Evolutionary conservation across 2,888 invertebrate species (phyloP).

Genomic region (Patella pellucida): DNA sequence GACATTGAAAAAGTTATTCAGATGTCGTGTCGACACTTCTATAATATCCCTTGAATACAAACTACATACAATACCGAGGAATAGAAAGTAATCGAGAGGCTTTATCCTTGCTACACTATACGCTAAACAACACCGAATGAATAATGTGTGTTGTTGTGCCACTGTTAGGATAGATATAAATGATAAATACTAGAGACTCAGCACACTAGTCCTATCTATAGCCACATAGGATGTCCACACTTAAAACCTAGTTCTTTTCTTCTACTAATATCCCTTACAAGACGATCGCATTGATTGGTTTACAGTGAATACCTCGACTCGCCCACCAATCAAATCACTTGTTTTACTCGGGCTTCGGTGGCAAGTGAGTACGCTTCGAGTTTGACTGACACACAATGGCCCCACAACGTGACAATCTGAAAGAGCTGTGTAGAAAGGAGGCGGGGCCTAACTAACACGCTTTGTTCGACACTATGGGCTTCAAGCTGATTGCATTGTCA

Average conservation of each 20-base stretch:
- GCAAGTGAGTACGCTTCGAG: not conserved
- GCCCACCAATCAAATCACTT: conserved; percentile 1
- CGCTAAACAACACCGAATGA: no score
- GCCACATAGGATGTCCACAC: no score
- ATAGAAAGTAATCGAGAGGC: no score
- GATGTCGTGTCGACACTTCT: no score
- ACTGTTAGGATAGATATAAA: no score
- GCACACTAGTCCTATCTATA: not conserved
- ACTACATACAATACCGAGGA: no score
- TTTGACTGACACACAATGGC: conserved; percentile 6
- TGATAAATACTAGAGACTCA: no score
- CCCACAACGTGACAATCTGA: not conserved
- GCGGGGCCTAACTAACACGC: conserved; percentile 5
- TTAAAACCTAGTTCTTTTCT: not conserved
- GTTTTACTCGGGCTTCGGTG: not conserved
- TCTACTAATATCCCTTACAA: conserved; percentile 4
- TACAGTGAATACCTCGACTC: not conserved
- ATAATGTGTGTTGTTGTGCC: no score
- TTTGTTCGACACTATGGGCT: not conserved
- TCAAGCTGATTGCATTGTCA: not conserved
- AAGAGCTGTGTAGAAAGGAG: not conserved
- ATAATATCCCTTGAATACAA: no score
- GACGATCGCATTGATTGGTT: conserved; percentile 2
- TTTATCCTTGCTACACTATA: no score
- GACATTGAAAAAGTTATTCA: not conserved